Evolutionary conservation across 2,797 vertebrate species (phyloP), one percentile per base, ranked within the genome.

Genomic region (Scolopax bukidnonensis): DNA sequence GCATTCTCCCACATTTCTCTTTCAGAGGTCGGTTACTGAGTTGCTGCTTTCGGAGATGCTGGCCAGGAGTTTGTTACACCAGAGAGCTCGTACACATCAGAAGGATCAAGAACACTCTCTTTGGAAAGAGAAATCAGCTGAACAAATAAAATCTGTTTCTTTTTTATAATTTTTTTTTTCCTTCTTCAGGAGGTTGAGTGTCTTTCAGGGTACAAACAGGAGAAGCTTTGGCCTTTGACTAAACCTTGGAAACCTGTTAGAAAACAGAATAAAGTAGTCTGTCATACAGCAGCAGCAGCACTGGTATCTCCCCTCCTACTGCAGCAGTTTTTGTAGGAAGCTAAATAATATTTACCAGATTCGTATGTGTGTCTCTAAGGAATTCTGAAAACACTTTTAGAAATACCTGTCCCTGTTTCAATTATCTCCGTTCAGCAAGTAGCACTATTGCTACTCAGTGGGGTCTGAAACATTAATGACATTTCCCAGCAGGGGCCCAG

Each of bases 401-500:
- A 97, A 97, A 96, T 96, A 95, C 88, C 90, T 97, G 87, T 92
- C 89, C 81, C 81, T 94, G 41, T 91, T 97, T 95, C 94, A 96
- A 96, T 97, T 95, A 92, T 94, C 85, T 93, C 77, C 19, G 12
- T 97, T 97, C 97, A 93, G 89, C 74, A 77, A 96, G 82, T 78
- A 94, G 61, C 93, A 78, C 95, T 97, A 94, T 90, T 97, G 93
- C 87, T 85, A 95, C 97, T 89, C 97, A 91, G 96, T 95, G 87
- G 96, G 96, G 95, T 90, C 96, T 97, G 94, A 96, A 96, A 89
- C 95, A 81, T 73, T 97, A 97, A 97, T 91, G 96, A 93, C 92
- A 84, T 96, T 96, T 96, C 95, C n/a, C 98, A 97, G 97, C 96
- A 96, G 97, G 96, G 68, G 84, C 85, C 36, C 91, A 92, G 96